phyloP scores from a whole-genome alignment of 2,797 vertebrate species.

The Acanthopagrus latus region DNA sequence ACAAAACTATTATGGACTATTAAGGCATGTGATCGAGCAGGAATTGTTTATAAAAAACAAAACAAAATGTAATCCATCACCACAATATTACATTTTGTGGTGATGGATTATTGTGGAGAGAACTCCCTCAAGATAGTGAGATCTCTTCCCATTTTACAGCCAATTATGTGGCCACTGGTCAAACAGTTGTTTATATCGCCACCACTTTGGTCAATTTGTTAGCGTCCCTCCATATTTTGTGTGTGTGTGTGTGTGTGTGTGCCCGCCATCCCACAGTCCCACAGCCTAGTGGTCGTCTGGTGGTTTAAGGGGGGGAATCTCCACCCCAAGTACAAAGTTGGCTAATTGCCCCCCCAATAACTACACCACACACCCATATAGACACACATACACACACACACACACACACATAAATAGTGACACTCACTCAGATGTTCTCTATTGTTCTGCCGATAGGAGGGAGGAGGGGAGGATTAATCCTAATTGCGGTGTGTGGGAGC shows the following conservation, averaged over 20 bases:
- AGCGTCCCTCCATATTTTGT: slow-evolving; percentile 69
- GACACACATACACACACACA: slow-evolving; percentile 43
- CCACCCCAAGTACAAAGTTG: slow-evolving; percentile 76
- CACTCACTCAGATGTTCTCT: slow-evolving; percentile 50
- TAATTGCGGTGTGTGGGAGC: slow-evolving; percentile 83
- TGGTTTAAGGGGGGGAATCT: slow-evolving; percentile 70
- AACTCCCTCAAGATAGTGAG: slow-evolving; percentile 70
- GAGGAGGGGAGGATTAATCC: slow-evolving; percentile 78
- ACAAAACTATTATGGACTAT: background rate
- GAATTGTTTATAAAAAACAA: slow-evolving; percentile 9
- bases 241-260: slow-evolving; percentile 38
- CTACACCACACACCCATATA: slow-evolving; percentile 55
- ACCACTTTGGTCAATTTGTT: slow-evolving; percentile 80
- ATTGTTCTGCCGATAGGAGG: slow-evolving; percentile 69
- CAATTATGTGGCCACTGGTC: slow-evolving; percentile 78
- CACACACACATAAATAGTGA: slow-evolving; percentile 36
- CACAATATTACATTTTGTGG: slow-evolving; percentile 36
- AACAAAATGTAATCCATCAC: slow-evolving; percentile 14
- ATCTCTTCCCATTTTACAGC: slow-evolving; percentile 77
- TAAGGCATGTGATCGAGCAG: slow-evolving; percentile 3
- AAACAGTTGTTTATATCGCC: slow-evolving; percentile 79
- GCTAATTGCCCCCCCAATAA: slow-evolving; percentile 76
- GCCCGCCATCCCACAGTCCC: slow-evolving; percentile 65
- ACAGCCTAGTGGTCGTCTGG: slow-evolving; percentile 76
- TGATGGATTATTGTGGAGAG: slow-evolving; percentile 49